phyloP scores from a whole-genome alignment of 2,797 vertebrate species.

The Chrosomus eos region DNA sequence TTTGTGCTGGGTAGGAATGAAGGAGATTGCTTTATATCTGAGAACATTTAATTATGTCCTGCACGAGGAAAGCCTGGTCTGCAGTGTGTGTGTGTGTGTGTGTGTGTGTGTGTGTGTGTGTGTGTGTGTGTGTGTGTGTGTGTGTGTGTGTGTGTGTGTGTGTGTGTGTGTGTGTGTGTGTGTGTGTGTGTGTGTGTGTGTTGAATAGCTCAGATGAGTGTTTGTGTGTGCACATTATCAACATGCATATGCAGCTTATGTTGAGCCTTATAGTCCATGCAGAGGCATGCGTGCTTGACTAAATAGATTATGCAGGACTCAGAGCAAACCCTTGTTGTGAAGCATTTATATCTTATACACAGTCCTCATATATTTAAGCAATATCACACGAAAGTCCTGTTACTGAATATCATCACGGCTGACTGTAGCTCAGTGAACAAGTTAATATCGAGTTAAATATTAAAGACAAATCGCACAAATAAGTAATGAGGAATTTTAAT shows the following conservation, averaged over 20 bases:
- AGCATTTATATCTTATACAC: too few relatives aligned
- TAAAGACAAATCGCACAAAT: neutral
- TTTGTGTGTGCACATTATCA: neutral
- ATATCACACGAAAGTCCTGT: neutral
- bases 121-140: too few relatives aligned
- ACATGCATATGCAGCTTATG: neutral
- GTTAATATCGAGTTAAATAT: neutral
- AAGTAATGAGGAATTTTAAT: neutral
- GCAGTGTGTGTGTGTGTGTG: neutral
- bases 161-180: too few relatives aligned
- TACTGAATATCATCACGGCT: neutral
- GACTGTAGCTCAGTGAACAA: too few relatives aligned
- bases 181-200: too few relatives aligned
- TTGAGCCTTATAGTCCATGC: neutral
- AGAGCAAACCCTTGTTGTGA: neutral
- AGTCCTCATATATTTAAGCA: neutral
- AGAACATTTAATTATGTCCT: constrained; percentile 13
- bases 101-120: too few relatives aligned
- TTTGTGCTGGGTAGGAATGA: neutral
- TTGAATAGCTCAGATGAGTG: too few relatives aligned
- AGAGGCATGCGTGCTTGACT: neutral
- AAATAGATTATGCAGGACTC: neutral
- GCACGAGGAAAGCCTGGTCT: neutral
- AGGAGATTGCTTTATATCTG: constrained; percentile 9
- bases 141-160: too few relatives aligned